A percentile compares a stretch with the other conserved stretches of the same genome.
Evolutionary conservation across 1,140 invertebrate species (phyloP).

Genomic region (Drosophila pallidifrons): DNA sequence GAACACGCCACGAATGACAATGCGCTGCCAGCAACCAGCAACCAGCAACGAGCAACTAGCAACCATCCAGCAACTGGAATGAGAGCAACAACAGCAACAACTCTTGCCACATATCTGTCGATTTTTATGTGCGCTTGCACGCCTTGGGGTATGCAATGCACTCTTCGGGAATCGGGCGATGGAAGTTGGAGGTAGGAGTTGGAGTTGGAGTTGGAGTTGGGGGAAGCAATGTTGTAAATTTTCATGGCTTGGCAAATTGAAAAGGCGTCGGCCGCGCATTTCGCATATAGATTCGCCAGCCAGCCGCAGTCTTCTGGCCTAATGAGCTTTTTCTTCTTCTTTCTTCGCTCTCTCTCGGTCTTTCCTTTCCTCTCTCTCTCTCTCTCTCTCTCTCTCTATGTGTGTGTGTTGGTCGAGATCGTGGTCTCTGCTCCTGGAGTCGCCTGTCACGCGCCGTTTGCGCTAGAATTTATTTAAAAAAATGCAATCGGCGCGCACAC

Average conservation of each 20-base stretch:
- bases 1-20: constrained; percentile 81
- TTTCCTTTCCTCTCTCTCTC: too few species aligned
- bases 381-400: too few species aligned
- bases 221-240: constrained; percentile 69
- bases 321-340: constrained; percentile 73
- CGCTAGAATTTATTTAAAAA: constrained; percentile 80
- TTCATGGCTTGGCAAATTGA: constrained; percentile 82
- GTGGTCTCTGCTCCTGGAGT: constrained; percentile 11
- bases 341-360: background rate
- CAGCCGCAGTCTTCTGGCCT: constrained; percentile 36
- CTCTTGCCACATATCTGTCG: constrained; percentile 73
- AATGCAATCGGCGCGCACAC: constrained; percentile 79
- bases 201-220: background rate
- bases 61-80: constrained; percentile 20
- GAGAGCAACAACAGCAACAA: constrained; percentile 33
- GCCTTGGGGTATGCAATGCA: constrained; percentile 80
- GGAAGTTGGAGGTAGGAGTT: background rate
- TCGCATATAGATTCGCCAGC: constrained; percentile 70
- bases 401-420: background rate
- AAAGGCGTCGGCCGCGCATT: constrained; percentile 78
- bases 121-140: constrained; percentile 84
- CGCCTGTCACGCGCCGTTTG: constrained; percentile 79
- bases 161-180: background rate
- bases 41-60: constrained; percentile 6
- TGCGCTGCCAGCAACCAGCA: constrained; percentile 52